A percentile compares a stretch with the other conserved stretches of the same genome.
These are phyloP conservation scores for Lysandra bellargus DNA, from an alignment of 2,888 invertebrate genomes.

Conservation along the genomic window DNA sequence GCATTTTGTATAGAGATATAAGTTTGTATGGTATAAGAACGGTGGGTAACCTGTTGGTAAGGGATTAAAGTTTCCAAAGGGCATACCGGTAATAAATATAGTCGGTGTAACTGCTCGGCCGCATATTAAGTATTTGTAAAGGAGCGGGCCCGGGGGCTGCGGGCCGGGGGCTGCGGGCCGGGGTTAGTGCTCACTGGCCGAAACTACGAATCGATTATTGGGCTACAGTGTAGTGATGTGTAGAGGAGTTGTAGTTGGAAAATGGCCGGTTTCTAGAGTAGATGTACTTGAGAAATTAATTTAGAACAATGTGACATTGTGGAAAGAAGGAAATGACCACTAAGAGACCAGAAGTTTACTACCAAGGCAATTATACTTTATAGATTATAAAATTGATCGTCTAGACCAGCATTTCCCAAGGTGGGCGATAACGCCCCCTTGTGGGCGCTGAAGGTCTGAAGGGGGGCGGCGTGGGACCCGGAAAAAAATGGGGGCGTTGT, in stretches of 20 bases:
- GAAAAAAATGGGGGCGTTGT: too few species aligned
- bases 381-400: too few species aligned
- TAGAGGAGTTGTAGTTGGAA: not conserved
- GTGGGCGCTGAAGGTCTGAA: too few species aligned
- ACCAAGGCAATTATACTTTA: too few species aligned
- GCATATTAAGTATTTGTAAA: conserved; percentile 12
- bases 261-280: not conserved
- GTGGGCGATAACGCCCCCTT: too few species aligned
- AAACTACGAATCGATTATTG: conserved; percentile 28
- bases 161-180: not conserved
- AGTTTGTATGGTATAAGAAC: too few species aligned
- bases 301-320: too few species aligned
- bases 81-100: not conserved
- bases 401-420: too few species aligned
- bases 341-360: too few species aligned
- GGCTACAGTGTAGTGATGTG: not conserved
- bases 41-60: not conserved
- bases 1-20: too few species aligned
- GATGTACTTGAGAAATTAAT: not conserved
- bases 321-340: too few species aligned
- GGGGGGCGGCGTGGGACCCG: too few species aligned
- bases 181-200: not conserved
- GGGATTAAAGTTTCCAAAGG: not conserved
- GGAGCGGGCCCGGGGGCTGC: conserved; percentile 3
- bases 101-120: not conserved